Evolutionary conservation across 1,140 invertebrate genomes (phyloP), one percentile per base, ranked within the genome.

Genomic region (fruit fly (Drosophila melanogaster)): DNA sequence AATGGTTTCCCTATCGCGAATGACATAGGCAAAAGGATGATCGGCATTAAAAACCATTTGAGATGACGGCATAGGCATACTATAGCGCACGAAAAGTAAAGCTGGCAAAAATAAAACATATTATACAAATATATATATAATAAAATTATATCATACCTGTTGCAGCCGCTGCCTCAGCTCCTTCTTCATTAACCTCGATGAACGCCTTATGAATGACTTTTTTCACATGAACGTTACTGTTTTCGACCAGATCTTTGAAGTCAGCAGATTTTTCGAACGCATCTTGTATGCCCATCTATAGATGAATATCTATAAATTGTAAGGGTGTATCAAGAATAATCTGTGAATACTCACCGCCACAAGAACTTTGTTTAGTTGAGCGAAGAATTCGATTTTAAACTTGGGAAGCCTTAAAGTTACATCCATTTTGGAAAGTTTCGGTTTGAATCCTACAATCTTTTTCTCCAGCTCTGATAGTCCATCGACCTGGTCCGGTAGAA

Each of bases 391-490:
- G 3, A 95, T 93, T 75, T 94, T 94, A 79, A 96, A 95, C 78
- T 94, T 94, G 1, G 95, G 95, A 17, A 96, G 47, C n/a, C 79
- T 92, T 1, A 96, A 76, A 1, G 90, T 38, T 2, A 95, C 92
- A 59, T 93, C 80, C 0, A 55, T 60, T 0, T 19, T 8, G 1
- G 14, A 8, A 12, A 93, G 81, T 4, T 59, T 59, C 3, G 85
- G 53, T 0, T 92, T 60, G 4, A 93, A 75, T 4, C 87, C 54
- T 0, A 50, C 61, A 1, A 93, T 47, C 75, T 93, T 93, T 10
- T 92, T 61, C 73, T 93, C 92, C 40, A 95, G 55, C 4, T 86
- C 61, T 57, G 15, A 11, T 94, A 91, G 38, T 92, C 94, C 41
- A 93, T 92, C 54, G 86, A 78, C 74, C 93, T 81, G 66, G 0